Evolutionary conservation across 1,140 invertebrate genomes (phyloP), one percentile per base, ranked within the genome.

Genomic region (Octopus sinensis): DNA sequence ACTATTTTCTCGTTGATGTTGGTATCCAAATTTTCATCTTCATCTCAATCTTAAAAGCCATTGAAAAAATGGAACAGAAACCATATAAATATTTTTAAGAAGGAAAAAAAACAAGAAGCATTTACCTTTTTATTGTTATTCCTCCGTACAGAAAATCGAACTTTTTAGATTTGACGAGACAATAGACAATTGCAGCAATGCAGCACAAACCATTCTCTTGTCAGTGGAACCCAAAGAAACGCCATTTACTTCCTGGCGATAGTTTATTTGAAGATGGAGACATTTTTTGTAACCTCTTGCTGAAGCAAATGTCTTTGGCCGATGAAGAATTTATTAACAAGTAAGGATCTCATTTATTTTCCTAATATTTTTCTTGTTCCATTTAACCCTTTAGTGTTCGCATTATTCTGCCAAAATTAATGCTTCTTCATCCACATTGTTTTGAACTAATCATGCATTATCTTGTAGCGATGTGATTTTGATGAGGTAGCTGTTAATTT

Each of bases 191-290:
- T 43, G 68, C 0, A 73, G 68, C 30, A n/a, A 73, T 13, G 30
- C 13, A 73, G 68, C 68, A 73, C 17, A 73, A 9, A 17, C 30
- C 68, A 43, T n/a, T 13, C 17, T 73, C 68, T n/a, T 73, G 68
- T 5, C 68, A 73, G 17, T 85, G 85, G 85, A 83, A 79, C n/a
- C 43, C 83, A 7, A 54, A 51, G 13, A 86, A 87, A 78, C 52
- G 87, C 53, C 30, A 82, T 12, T 71, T 85, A 4, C n/a, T 62
- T 12, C 78, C 80, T 10, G 80, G 82, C 23, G 54, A 78, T 84
- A 43, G n/a, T 23, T 81, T 88, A 62, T 88, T 88, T 87, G 83
- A 85, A 62, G 87, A 86, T 30, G 87, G 87, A 6, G 85, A 88
- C 80, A 76, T 83, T 17, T 78, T 82, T 54, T 86, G 86, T 82